Conservation (phyloP, 2,113 vertebrate genomes). For the Helogale parvula region DNA sequence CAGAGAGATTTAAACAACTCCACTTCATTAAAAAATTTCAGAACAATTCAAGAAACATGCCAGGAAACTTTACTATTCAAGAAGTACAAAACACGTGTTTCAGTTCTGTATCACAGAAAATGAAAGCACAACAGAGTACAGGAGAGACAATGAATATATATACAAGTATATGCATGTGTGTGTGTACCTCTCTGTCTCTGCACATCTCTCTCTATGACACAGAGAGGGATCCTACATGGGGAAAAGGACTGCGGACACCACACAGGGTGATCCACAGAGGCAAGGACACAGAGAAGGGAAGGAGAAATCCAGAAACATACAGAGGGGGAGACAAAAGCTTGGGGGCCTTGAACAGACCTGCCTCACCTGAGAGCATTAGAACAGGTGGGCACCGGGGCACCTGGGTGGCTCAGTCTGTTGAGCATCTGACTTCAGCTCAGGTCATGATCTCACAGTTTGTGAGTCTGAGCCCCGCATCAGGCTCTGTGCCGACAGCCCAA, state of each 20-base stretch:
- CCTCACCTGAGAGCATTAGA: not conserved
- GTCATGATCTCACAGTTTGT: too few relatives aligned
- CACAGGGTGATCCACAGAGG: not conserved
- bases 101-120: not conserved
- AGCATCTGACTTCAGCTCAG: too few relatives aligned
- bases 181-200: not conserved
- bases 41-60: not conserved
- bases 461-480: too few relatives aligned
- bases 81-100: slow-evolving; percentile 5
- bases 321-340: not conserved
- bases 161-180: too few relatives aligned
- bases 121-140: not conserved
- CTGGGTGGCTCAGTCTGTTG: too few relatives aligned
- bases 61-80: not conserved
- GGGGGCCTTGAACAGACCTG: not conserved
- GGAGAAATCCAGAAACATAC: not conserved
- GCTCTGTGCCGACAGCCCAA: too few relatives aligned
- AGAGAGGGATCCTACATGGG: not conserved
- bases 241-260: not conserved
- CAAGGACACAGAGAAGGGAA: not conserved
- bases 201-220: not conserved
- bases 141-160: not conserved
- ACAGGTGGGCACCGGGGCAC: too few relatives aligned
- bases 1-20: slow-evolving; percentile 3
- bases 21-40: not conserved